Evolutionary conservation across 1,140 invertebrate species (phyloP), one percentile per base, ranked within the genome.

Genomic region (Pseudomyrmex gracilis): DNA sequence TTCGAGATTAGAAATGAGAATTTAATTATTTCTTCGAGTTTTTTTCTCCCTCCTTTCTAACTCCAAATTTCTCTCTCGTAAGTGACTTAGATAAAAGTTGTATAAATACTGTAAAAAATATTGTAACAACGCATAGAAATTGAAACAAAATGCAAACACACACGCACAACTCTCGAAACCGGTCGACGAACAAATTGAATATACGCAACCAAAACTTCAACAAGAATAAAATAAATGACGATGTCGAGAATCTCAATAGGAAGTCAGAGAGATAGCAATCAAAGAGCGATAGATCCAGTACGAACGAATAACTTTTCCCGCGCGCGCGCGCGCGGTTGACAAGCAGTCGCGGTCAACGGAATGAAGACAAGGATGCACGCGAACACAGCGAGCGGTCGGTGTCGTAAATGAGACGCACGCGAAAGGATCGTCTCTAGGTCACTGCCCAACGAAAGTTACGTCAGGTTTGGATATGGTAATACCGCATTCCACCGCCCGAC

Each of bases 381-480:
- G 34, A 49, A 73, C 24, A 57, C 24, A 57, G 61, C 68, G 10
- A 73, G 74, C 57, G 58, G 51, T 9, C 47, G 74, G 63, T 57
- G 76, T 86, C 70, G 85, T 82, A 86, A 87, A 89, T 51, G 86
- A 89, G 83, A 85, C 83, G 61, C 80, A 84, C 87, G 89, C 89
- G 85, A 90, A 90, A 90, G 89, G 87, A 86, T 90, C 89, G 89
- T 91, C 90, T 91, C 90, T 91, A 91, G 90, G 90, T 91, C 90
- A 91, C 90, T 91, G 90, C 83, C 90, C 90, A 91, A 91, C 89
- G 84, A 90, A 91, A 90, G 90, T 91, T 91, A 90, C 90, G 90
- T 91, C 90, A 91, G 89, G 85, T 89, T 91, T 91, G 82, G 87
- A 90, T 91, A 91, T 91, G 90, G 90, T 90, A 91, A 91, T 91